Base-by-base conservation (phyloP, 2,113 vertebrate genomes). In the Epinephelus moara region DNA sequence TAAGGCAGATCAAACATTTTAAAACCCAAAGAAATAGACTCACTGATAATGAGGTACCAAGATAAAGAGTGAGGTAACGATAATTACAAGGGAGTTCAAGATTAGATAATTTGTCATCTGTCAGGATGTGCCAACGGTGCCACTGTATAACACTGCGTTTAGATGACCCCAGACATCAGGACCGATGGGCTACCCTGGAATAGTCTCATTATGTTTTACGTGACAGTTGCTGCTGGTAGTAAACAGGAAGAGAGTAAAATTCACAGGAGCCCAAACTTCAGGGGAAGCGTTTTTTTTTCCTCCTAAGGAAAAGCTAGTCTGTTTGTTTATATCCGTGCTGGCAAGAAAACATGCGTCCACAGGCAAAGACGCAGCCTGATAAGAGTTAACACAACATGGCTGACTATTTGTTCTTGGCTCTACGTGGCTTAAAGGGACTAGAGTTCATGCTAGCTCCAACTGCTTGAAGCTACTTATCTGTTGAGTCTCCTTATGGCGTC, bases 181-280 rank as follows among this genome's bases (percentile, higher is more conserved):
- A 17, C 15, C 27, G 37, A 45, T 10, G 64, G 23, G 37, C 42
- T 49, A 7, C 19, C 2, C 7, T 72, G 59, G 15, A 70, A 55
- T 33, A n/a, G 18, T 47, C 27, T 71, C 10, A 23, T 37, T 53
- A 30, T n/a, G 30, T 70, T 70, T 70, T 78, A 37, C 59, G 12
- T 40, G 33, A 57, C 45, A 80, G 27, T 2, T 13, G 15, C 56
- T 30, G 15, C 21, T 62, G 27, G 9, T 42, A 33, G 61, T 60
- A 75, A 80, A 75, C 62, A 50, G 60, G 64, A 70, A 66, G 40
- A 52, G 3, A 4, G 0, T 61, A 49, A 33, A 15, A 47, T 84
- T 76, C 6, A 4, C 6, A 61, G 63, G 63, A 84, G 79, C 21
- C 13, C 30, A 23, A 21, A 27, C 8, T 40, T 79, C 3, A 11